These are phyloP conservation scores for Callinectes sapidus DNA, from an alignment of 2,888 invertebrate genomes.

Conservation along the genomic window DNA sequence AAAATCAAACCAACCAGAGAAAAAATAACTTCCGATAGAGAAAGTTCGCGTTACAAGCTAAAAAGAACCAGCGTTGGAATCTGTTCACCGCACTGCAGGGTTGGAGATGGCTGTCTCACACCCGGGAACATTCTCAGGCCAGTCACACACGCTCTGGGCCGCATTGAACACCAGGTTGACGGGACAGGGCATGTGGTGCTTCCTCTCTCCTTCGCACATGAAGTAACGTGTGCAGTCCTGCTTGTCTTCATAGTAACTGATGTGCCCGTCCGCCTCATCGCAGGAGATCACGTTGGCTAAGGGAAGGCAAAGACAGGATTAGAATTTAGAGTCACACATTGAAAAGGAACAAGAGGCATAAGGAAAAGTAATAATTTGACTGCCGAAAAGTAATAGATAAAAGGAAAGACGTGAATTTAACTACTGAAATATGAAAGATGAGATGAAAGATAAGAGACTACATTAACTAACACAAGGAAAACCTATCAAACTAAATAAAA, in stretches of 20 bases:
- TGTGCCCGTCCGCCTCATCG: constrained; percentile 95
- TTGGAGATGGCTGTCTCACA: constrained; percentile 77
- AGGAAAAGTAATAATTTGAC: no score
- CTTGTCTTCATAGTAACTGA: constrained; percentile 93
- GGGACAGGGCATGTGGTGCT: constrained; percentile 97
- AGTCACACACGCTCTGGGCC: constrained; percentile 95
- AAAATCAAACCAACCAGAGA: neutral
- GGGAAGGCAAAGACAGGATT: constrained; percentile 73
- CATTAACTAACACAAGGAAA: no score
- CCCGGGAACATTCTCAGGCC: constrained; percentile 95
- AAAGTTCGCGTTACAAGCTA: neutral
- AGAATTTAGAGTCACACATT: neutral
- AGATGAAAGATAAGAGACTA: neutral
- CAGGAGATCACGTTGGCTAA: constrained; percentile 91
- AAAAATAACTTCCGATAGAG: neutral
- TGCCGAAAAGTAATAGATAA: no score
- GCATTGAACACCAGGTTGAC: constrained; percentile 93
- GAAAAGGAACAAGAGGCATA: neutral
- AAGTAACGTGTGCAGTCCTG: constrained; percentile 95
- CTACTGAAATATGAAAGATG: no score
- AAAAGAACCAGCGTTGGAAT: neutral
- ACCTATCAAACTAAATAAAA: no score
- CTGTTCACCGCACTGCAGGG: constrained; percentile 29
- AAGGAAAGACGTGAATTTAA: neutral
- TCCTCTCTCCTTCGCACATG: constrained; percentile 96